These are phyloP conservation scores for Alethe castanea DNA, from an alignment of 2,113 vertebrate genomes.

Conservation along the genomic window DNA sequence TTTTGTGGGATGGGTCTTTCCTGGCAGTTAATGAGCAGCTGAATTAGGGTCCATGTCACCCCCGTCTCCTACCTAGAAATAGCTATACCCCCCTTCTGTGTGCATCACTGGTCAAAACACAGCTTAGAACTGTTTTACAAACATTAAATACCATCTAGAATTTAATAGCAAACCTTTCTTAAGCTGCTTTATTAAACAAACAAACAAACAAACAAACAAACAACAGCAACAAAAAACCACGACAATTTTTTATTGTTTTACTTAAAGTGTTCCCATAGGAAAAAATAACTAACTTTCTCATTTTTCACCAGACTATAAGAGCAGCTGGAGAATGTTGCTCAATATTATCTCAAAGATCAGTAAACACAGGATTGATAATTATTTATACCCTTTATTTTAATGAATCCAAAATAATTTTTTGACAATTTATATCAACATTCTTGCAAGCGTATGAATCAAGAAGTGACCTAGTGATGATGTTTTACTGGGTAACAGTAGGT, in stretches of 20 bases:
- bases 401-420: background rate
- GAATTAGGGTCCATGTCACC: accelerated
- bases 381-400: background rate
- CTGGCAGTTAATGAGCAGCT: background rate
- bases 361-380: background rate
- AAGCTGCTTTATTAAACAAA: background rate
- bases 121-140: background rate
- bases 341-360: background rate
- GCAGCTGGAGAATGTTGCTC: background rate
- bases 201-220: too few relatives aligned
- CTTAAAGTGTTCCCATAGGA: background rate
- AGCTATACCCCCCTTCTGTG: background rate
- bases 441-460: background rate
- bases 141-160: background rate
- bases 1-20: background rate
- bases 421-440: background rate
- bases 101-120: background rate
- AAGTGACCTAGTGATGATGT: background rate
- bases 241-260: background rate
- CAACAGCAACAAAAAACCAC: too few relatives aligned
- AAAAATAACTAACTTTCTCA: background rate
- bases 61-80: background rate
- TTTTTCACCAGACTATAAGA: background rate
- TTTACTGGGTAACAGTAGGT: background rate
- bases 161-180: background rate